phyloP scores from a whole-genome alignment of 2,888 invertebrate genomes.

The Hipparchia semele region DNA sequence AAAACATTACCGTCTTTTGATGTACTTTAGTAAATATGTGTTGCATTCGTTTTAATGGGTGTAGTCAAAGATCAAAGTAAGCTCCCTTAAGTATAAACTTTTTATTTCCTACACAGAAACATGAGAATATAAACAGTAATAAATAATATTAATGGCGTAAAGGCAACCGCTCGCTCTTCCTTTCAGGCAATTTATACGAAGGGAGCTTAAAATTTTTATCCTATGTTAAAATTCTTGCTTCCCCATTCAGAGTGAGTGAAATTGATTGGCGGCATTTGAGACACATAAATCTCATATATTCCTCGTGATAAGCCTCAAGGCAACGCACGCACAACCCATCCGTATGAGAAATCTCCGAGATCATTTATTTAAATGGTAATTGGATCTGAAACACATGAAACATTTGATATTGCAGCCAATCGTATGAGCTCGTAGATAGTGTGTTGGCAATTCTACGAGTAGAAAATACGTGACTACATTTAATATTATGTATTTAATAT shows the following conservation, averaged over 20 bases:
- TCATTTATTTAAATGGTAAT: conserved; percentile 14
- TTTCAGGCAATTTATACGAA: too few species aligned
- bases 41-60: too few species aligned
- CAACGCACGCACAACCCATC: conserved; percentile 3
- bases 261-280: background rate
- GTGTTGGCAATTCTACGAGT: conserved; percentile 3
- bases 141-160: too few species aligned
- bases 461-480: background rate
- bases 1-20: too few species aligned
- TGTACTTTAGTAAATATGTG: too few species aligned
- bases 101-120: too few species aligned
- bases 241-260: background rate
- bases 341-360: conserved; percentile 15
- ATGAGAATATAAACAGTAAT: too few species aligned
- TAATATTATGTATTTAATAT: background rate
- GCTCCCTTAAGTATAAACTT: too few species aligned
- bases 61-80: too few species aligned
- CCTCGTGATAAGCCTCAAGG: background rate
- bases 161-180: too few species aligned
- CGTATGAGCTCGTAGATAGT: background rate
- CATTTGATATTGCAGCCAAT: conserved; percentile 16
- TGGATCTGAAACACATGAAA: conserved; percentile 12
- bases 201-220: too few species aligned
- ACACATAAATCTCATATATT: background rate
- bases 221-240: too few species aligned